phyloP scores from a whole-genome alignment of 2,888 invertebrate species.

The Eupithecia inturbata region DNA sequence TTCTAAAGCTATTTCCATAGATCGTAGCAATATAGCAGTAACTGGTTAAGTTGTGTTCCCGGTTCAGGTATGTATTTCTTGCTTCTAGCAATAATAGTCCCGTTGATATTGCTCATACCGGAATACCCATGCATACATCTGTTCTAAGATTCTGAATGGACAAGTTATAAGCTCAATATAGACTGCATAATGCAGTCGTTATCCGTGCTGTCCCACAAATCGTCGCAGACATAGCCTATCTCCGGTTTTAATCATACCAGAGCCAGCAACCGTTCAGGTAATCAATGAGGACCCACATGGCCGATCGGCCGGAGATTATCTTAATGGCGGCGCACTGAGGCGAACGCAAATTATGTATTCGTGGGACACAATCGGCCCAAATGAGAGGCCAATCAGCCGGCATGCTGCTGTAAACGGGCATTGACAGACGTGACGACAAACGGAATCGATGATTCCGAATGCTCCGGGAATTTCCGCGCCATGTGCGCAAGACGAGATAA shows the following conservation, averaged over 20 bases:
- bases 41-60: not conserved
- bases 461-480: conserved; percentile 35
- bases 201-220: conserved; percentile 10
- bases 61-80: not conserved
- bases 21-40: not conserved
- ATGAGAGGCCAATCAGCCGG: conserved; percentile 80
- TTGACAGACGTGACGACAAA: conserved; percentile 69
- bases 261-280: conserved; percentile 47
- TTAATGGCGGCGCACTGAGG: conserved; percentile 69
- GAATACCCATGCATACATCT: not conserved
- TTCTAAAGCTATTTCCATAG: conserved; percentile 1
- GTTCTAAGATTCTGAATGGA: not conserved
- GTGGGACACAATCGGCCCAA: conserved; percentile 76
- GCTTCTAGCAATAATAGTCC: not conserved
- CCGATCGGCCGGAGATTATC: conserved; percentile 69
- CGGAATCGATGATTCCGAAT: conserved; percentile 65
- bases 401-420: conserved; percentile 63
- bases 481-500: conserved; percentile 19
- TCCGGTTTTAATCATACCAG: conserved; percentile 41
- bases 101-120: not conserved
- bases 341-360: conserved; percentile 77
- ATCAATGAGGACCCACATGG: conserved; percentile 65
- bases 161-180: not conserved
- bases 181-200: conserved; percentile 3
- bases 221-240: conserved; percentile 23